Conservation (phyloP, 1,140 invertebrate genomes). For the Rhopalosiphum padi region DNA sequence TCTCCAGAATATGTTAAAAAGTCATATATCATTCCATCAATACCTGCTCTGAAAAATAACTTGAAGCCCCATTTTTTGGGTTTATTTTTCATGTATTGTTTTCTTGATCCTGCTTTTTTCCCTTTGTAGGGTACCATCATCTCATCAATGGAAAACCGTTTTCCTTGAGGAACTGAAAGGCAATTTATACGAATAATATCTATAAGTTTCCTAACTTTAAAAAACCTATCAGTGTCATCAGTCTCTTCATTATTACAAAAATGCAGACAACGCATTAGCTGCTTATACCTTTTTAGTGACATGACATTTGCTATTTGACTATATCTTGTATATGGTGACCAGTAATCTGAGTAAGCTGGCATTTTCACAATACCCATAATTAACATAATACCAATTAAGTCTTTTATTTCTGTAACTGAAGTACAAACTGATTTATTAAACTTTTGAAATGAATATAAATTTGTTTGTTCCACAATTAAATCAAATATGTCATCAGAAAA, state of each 20-base stretch:
- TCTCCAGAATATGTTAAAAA: background rate
- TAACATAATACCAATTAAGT: background rate
- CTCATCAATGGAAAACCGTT: constrained; percentile 63
- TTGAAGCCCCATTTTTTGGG: constrained; percentile 64
- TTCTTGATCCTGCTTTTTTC: constrained; percentile 62
- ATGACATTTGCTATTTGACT: background rate
- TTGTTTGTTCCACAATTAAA: constrained; percentile 11
- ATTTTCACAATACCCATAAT: background rate
- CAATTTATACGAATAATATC: no score
- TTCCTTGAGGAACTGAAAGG: constrained; percentile 58
- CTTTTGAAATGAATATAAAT: background rate
- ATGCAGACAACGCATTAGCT: no score
- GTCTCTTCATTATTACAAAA: no score
- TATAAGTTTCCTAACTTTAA: no score
- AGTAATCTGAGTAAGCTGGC: background rate
- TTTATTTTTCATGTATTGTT: constrained; percentile 63
- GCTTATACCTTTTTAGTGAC: background rate
- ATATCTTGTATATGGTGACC: background rate
- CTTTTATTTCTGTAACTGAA: background rate
- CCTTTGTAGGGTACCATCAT: constrained; percentile 66
- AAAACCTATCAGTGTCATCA: no score
- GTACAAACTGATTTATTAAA: background rate
- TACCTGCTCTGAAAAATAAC: constrained; percentile 52
- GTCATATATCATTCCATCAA: constrained; percentile 53
- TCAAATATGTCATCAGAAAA: background rate